Evolutionary conservation across 2,888 invertebrate species (phyloP).

Genomic region (Magallana nippona): DNA sequence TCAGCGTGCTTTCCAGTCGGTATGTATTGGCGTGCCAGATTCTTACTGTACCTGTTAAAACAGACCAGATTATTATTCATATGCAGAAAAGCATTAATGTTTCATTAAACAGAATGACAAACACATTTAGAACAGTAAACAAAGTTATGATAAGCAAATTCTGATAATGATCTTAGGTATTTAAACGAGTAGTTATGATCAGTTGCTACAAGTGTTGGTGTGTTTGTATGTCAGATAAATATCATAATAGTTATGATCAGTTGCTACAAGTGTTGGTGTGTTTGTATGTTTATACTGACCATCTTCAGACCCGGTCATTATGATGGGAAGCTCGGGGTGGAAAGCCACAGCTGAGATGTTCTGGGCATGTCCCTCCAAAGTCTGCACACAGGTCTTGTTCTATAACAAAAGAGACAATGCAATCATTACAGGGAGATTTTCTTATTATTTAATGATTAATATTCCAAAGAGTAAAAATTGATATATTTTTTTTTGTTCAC

Average conservation of each 20-base stretch:
- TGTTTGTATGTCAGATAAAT: not conserved
- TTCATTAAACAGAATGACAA: no score
- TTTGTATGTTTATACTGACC: slow-evolving; percentile 70
- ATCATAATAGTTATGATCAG: no score
- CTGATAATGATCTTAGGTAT: no score
- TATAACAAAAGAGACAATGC: slow-evolving; percentile 77
- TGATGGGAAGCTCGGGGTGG: slow-evolving; percentile 98
- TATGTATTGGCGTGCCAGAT: slow-evolving; percentile 99
- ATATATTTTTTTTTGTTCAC: no score
- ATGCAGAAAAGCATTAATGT: no score
- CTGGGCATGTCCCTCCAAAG: slow-evolving; percentile 97
- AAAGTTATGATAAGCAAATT: no score
- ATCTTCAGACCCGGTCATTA: slow-evolving; percentile 98
- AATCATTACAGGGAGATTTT: not conserved
- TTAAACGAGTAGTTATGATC: no score
- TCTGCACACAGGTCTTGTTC: slow-evolving; percentile 99
- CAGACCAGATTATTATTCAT: not conserved
- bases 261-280: not conserved
- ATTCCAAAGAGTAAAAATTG: no score
- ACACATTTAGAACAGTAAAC: no score
- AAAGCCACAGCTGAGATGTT: slow-evolving; percentile 95
- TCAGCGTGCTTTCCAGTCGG: slow-evolving; percentile 95
- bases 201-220: not conserved
- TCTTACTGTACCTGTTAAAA: slow-evolving; percentile 89
- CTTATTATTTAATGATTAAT: not conserved